These are phyloP conservation scores for Ondatra zibethicus DNA, from an alignment of 2,113 vertebrate species.

Conservation along the genomic window DNA sequence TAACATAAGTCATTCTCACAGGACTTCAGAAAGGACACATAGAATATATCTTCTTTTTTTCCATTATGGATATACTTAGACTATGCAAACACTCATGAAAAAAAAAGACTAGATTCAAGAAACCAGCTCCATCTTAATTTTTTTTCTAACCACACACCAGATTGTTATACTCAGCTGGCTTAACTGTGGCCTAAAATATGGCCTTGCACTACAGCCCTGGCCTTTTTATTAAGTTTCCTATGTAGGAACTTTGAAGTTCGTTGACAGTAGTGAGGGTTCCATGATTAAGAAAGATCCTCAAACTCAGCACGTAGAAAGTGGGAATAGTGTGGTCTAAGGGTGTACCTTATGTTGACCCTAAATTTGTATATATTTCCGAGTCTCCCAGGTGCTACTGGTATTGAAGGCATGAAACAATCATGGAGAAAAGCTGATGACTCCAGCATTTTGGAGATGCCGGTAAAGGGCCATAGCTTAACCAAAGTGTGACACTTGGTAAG, in stretches of 20 bases:
- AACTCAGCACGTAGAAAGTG: background rate
- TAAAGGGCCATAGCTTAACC: background rate
- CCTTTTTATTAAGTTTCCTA: background rate
- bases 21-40: background rate
- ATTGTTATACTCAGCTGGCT: background rate
- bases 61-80: background rate
- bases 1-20: background rate
- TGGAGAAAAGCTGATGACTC: background rate
- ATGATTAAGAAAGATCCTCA: background rate
- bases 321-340: background rate
- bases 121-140: background rate
- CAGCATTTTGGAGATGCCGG: background rate
- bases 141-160: background rate
- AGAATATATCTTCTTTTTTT: accelerated
- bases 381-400: background rate
- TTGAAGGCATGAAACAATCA: background rate
- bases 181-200: too few species aligned
- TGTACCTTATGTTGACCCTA: background rate
- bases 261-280: background rate
- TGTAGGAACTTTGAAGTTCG: background rate
- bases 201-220: accelerated
- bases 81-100: background rate
- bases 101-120: background rate
- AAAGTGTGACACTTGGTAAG: background rate
- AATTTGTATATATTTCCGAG: background rate